Evolutionary conservation across 2,797 vertebrate species (phyloP).

Genomic region (Serranus cabrilla): DNA sequence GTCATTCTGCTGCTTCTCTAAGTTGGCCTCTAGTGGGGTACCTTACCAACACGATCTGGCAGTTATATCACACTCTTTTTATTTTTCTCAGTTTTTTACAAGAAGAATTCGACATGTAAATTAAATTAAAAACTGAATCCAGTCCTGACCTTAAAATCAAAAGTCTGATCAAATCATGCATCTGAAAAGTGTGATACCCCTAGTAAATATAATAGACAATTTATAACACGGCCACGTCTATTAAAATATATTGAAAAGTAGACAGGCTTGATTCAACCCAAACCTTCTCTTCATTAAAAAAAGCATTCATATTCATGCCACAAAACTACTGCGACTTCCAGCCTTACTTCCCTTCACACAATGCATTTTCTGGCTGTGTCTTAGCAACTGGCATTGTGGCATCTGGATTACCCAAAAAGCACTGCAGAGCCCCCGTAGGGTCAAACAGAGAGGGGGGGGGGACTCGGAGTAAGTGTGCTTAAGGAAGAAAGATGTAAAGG

Average conservation of each 20-base stretch:
- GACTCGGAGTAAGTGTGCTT: slow-evolving; percentile 38
- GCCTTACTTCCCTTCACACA: slow-evolving; percentile 39
- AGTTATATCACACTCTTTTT: too few relatives aligned
- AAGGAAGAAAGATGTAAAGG: slow-evolving; percentile 47
- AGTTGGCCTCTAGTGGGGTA: too few relatives aligned
- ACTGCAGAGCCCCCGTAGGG: slow-evolving; percentile 60
- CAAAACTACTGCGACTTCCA: slow-evolving; percentile 37
- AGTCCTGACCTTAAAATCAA: too few relatives aligned
- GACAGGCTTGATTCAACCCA: neutral
- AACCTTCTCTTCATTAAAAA: neutral
- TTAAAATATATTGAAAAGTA: neutral
- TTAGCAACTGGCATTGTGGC: slow-evolving; percentile 82
- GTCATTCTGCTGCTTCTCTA: too few relatives aligned
- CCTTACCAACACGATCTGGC: too few relatives aligned
- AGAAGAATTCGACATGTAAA: too few relatives aligned
- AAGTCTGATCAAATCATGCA: too few relatives aligned
- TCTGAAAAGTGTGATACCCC: too few relatives aligned
- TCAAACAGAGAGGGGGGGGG: slow-evolving; percentile 40
- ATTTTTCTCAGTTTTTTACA: too few relatives aligned
- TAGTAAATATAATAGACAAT: too few relatives aligned
- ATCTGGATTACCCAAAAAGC: slow-evolving; percentile 80
- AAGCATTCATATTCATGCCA: slow-evolving; percentile 14
- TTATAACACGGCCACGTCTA: neutral
- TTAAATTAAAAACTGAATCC: too few relatives aligned
- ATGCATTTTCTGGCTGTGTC: slow-evolving; percentile 75